Conservation (phyloP, 2,797 vertebrate genomes). For the Synaphobranchus kaupii region DNA sequence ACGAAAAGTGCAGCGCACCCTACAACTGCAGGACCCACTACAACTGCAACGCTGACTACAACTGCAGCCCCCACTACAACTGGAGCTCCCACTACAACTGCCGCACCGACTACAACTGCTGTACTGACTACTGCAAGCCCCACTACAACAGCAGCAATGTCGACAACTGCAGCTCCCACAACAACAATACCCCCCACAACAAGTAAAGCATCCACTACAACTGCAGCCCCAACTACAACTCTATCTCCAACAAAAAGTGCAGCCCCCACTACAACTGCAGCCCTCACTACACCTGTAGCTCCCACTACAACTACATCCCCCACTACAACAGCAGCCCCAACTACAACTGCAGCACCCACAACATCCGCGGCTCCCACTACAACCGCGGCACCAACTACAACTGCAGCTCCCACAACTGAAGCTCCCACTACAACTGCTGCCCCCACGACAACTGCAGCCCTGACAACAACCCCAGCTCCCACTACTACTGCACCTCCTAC, state of each 20-base stretch:
- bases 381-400: too few species aligned
- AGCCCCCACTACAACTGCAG: too few species aligned
- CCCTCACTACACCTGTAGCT: not conserved
- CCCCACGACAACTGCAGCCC: too few species aligned
- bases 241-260: not conserved
- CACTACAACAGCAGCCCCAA: not conserved
- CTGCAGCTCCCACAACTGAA: too few species aligned
- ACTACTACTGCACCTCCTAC: too few species aligned
- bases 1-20: not conserved
- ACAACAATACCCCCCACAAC: not conserved
- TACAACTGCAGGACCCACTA: not conserved
- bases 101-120: not conserved
- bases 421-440: too few species aligned
- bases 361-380: constrained; percentile 33
- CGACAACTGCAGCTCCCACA: not conserved
- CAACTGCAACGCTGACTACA: not conserved
- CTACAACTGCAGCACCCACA: too few species aligned
- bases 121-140: too few species aligned
- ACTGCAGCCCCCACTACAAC: not conserved
- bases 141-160: not conserved
- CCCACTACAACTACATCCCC: not conserved
- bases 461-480: too few species aligned
- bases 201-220: not conserved
- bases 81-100: too few species aligned
- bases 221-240: not conserved